Evolutionary conservation across 2,113 vertebrate species (phyloP).

Genomic region (Cariama cristata): DNA sequence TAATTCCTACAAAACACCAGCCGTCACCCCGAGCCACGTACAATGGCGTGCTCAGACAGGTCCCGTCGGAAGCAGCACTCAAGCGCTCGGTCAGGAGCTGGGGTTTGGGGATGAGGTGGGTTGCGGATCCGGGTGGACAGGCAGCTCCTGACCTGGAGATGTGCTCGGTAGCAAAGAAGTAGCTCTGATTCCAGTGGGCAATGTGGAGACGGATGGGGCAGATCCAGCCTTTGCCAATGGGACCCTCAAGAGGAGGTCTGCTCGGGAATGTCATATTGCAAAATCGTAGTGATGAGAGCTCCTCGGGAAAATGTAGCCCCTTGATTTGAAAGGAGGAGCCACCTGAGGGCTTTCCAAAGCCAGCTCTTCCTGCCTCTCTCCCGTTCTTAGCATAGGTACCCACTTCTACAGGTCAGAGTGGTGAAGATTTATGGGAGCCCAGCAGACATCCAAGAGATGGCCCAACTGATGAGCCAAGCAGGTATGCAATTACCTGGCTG

Average conservation of each 20-base stretch:
- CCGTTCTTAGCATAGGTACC: accelerated
- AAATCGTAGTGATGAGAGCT: neutral
- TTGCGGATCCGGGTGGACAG: accelerated
- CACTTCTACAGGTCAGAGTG: neutral
- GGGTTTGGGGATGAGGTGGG: neutral
- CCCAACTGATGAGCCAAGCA: neutral
- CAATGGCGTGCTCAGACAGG: neutral
- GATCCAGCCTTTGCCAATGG: neutral
- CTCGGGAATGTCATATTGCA: neutral
- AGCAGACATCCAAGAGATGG: neutral
- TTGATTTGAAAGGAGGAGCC: accelerated
- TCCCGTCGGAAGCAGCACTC: accelerated
- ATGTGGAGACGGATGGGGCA: neutral
- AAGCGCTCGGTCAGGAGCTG: accelerated
- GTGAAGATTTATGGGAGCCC: neutral
- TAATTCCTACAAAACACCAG: neutral
- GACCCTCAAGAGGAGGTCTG: neutral
- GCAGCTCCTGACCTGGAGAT: neutral
- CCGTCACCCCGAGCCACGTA: neutral
- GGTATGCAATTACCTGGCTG: neutral
- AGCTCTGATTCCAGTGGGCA: neutral
- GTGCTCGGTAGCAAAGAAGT: neutral
- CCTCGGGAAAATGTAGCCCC: neutral
- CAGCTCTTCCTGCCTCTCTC: neutral
- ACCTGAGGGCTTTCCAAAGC: neutral